A percentile compares a stretch with the other conserved stretches of the same genome.
Conservation (phyloP, 2,888 invertebrate genomes). For the Synergus gifuensis region DNA sequence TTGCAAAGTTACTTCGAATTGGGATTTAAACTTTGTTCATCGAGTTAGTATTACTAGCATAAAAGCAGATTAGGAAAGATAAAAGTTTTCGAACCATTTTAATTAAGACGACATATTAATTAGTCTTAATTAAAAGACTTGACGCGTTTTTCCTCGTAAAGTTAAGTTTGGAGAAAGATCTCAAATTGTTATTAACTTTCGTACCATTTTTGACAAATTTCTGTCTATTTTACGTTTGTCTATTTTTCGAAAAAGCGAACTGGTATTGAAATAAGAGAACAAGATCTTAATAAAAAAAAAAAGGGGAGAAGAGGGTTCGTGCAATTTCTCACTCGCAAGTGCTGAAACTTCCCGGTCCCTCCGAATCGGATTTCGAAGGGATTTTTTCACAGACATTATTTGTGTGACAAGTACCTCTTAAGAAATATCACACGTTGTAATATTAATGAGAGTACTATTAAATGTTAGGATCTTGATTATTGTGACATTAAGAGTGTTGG, state of each 20-base stretch:
- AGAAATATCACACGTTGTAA: constrained; percentile 74
- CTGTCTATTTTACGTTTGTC: not conserved
- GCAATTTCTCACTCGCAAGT: not conserved
- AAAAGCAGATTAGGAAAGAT: not conserved
- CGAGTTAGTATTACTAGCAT: not conserved
- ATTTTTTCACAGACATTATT: constrained; percentile 49
- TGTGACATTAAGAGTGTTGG: constrained; percentile 58
- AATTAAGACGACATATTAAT: not conserved
- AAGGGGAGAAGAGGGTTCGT: not conserved
- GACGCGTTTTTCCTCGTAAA: not conserved
- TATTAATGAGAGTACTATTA: constrained; percentile 72
- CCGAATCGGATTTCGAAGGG: not conserved
- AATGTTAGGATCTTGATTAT: constrained; percentile 71
- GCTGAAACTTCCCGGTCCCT: not conserved
- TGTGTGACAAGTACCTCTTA: constrained; percentile 66
- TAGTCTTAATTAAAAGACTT: not conserved
- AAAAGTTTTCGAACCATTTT: not conserved
- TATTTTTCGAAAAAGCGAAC: too few species aligned
- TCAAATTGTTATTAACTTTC: not conserved
- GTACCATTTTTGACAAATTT: not conserved
- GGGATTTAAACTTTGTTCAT: not conserved
- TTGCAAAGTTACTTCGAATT: constrained; percentile 1
- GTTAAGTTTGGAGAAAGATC: constrained; percentile 12
- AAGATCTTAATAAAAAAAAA: not conserved
- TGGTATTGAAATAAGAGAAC: too few species aligned